Base-by-base conservation (phyloP, 1,140 invertebrate species). In the Berghia stephanieae region DNA sequence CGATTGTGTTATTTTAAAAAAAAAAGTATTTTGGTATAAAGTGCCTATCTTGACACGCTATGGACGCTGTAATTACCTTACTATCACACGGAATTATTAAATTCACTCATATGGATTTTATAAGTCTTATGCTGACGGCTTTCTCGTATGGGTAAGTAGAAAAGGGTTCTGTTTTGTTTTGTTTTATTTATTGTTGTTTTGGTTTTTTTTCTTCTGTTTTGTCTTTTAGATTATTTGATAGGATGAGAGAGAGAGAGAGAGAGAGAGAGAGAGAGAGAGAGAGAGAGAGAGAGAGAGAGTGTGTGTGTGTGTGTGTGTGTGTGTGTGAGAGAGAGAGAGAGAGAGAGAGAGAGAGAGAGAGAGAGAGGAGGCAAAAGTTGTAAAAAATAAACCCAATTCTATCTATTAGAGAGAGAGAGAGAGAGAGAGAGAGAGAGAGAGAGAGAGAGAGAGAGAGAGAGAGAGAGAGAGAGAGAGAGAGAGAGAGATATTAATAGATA, bases 361-460 rank as follows among this genome's bases (percentile, higher is more conserved):
- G 63, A 70, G 73, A 70, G 73, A 21, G 60, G 27, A n/a, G 27
- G 49, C 21, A 55, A 70, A 55, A 16, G 60, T 24, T 49, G 31
- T 49, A 70, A 55, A 70, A 2, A 70, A 2, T 1, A 55, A 71
- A 55, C 2, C 52, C 34, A 55, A 71, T 49, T 21, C 13, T 49
- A 55, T 24, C 13, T 24, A 36, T 24, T 18, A 71, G 57, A 71
- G 60, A 68, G 74, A 76, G 74, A 36, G 74, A 76, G 74, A 72
- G 74, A 76, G 74, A 76, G 74, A 76, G 57, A 72, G 74, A 76
- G 74, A 76, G 63, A 38, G 63, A 75, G 31, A 36, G 74, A 68
- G 74, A 38, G 31, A 3, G 34, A 76, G 57, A 76, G 36, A 76
- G 36, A 55, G 31, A 76, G 13, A 36, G 44, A 13, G 27, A 5